Evolutionary conservation across 2,888 invertebrate genomes (phyloP), one percentile per base, ranked within the genome.

Genomic region (Seira sanloemensis): DNA sequence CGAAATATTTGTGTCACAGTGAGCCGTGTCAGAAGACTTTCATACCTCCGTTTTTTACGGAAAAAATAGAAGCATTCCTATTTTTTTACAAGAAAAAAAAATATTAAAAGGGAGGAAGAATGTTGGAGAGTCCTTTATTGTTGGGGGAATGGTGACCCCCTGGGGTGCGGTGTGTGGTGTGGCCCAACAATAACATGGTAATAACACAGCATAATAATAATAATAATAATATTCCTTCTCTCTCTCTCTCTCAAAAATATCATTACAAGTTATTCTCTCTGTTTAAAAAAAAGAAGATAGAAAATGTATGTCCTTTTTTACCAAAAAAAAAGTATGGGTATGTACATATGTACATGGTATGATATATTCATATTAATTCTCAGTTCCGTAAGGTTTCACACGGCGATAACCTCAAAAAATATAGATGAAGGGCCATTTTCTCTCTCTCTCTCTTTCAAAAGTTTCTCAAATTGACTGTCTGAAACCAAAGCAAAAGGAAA

Each of bases 161-260:
- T 27, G 81, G 24, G 25, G 81, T 26, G 81, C 58, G 69, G 69
- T 75, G 69, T 80, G 75, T 73, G 78, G 78, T 79, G 62, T 46
- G 80, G 74, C 21, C 62, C 21, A 62, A 62, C 62, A 62, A 62
- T 62, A 62, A 62, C 62, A 62, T n/a, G n/a, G 62, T 62, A 62
- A 21, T 62, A 62, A 62, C 62, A 62, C 21, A 23, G 62, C 62
- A 62, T 62, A 62, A 21, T 62, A 21, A n/a, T n/a, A n/a, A n/a
- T n/a, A n/a, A n/a, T n/a, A n/a, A n/a, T n/a, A n/a, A n/a, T n/a
- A n/a, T 62, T 62, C 21, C 23, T 62, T 62, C n/a, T n/a, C n/a
- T n/a, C n/a, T n/a, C n/a, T n/a, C n/a, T n/a, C n/a, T n/a, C n/a
- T n/a, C 4, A 62, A 62, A 62, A 62, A 62, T 62, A 62, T 62